Base-by-base conservation (phyloP, 2,888 invertebrate genomes). In the Ptilodon capucinus region DNA sequence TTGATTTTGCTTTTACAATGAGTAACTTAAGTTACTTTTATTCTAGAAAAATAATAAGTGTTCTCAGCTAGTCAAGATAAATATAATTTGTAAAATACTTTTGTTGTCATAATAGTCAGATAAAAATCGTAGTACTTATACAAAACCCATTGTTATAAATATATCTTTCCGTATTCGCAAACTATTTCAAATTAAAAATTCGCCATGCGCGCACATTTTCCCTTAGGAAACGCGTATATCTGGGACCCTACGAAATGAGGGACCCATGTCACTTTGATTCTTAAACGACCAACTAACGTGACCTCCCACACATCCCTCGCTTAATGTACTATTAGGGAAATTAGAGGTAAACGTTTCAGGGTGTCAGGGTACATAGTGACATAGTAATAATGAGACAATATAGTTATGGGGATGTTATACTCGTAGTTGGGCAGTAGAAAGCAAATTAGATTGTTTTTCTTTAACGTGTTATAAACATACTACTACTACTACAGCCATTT, bases 231-330 rank as follows among this genome's bases (percentile, higher is more conserved):
- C 49, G 45, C 65, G 55, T 54, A 48, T 59, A 55, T 65, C 54
- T 60, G 54, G 50, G 45, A 42, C 40, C 48, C 48, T 54, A 57
- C 64, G 53, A 66, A 68, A 71, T 68, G 68, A 71, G 64, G 44
- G 46, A 71, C 71, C 71, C 71, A 60, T 60, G 64, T 71, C 68
- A 71, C 56, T 65, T 60, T 60, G 58, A 67, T 57, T 58, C 60
- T 47, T 30, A 48, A 64, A 49, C 32, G 52, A 49, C 68, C 57
- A 60, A 17, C 1, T 1, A n/a, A n/a, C 18, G 34, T 41, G 63
- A 57, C 42, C 65, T 49, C 7, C 38, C 35, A 14, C 17, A 25
- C 38, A 34, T 40, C 41, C 17, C 44, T 25, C 19, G 8, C 34
- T 41, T 40, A 16, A 47, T 43, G 43, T 38, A 43, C n/a, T 42